Evolutionary conservation across 2,113 vertebrate species (phyloP).

Genomic region (Kryptolebias marmoratus): DNA sequence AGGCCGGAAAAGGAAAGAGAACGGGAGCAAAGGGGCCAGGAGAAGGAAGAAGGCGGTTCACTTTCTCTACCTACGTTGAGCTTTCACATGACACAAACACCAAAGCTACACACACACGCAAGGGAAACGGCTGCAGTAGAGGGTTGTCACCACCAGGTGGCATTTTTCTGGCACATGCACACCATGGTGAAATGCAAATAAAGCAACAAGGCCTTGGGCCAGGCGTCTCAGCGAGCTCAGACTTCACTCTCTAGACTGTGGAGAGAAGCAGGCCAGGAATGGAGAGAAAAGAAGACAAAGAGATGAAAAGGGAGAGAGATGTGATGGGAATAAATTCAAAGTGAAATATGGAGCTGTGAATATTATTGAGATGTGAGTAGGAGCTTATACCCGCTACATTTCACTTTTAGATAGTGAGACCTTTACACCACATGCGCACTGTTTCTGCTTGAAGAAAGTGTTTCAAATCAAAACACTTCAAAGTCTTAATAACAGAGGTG

Average conservation of each 20-base stretch:
- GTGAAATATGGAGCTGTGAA: slow-evolving; percentile 62
- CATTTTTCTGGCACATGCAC: slow-evolving; percentile 68
- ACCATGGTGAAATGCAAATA: slow-evolving; percentile 75
- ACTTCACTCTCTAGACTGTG: slow-evolving; percentile 69
- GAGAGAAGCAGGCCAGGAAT: slow-evolving; percentile 61
- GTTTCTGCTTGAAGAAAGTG: slow-evolving; percentile 39
- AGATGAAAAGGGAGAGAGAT: slow-evolving; percentile 65
- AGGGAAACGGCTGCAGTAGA: slow-evolving; percentile 33
- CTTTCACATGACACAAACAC: slow-evolving; percentile 49
- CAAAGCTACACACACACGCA: slow-evolving; percentile 21
- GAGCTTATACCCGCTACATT: slow-evolving; percentile 56
- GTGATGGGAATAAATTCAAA: slow-evolving; percentile 65
- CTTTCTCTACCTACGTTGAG: slow-evolving; percentile 48
- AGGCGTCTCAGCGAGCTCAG: slow-evolving; percentile 70
- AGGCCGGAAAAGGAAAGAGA: slow-evolving; percentile 76
- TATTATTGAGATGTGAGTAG: slow-evolving; percentile 59
- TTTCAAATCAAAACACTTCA: slow-evolving; percentile 47
- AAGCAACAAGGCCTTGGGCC: slow-evolving; percentile 75
- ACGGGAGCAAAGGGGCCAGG: slow-evolving; percentile 53
- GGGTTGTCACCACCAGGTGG: slow-evolving; percentile 68
- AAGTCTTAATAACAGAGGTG: background rate
- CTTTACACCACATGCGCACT: slow-evolving; percentile 18
- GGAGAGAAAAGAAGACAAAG: slow-evolving; percentile 65
- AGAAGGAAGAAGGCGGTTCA: slow-evolving; percentile 45
- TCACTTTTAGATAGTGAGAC: slow-evolving; percentile 59